Conservation (phyloP, 2,797 vertebrate genomes). For the Brotogeris chrysoptera region DNA sequence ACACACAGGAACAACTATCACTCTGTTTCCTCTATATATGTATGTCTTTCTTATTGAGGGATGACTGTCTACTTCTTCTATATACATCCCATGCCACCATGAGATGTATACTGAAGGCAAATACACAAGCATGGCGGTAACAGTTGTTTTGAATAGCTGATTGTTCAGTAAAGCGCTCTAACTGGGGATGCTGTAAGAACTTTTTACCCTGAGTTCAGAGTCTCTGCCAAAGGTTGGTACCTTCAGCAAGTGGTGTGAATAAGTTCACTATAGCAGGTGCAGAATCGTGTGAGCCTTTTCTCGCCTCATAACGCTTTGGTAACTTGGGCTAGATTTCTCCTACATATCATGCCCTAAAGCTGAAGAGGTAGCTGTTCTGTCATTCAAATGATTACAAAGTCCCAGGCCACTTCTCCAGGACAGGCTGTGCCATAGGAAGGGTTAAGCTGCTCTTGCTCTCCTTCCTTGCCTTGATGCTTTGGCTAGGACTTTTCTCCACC, state of each 20-base stretch:
- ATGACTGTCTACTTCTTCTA: not conserved
- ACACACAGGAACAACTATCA: not conserved
- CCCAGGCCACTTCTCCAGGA: not conserved
- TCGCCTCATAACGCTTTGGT: not conserved
- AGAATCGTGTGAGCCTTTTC: not conserved
- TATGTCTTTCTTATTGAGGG: not conserved
- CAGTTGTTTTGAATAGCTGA: not conserved
- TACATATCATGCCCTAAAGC: not conserved
- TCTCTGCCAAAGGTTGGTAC: not conserved
- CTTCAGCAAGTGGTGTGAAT: not conserved
- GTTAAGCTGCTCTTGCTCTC: not conserved
- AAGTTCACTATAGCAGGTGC: not conserved
- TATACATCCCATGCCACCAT: not conserved
- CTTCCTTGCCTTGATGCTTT: not conserved
- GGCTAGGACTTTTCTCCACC: not conserved
- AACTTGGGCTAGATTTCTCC: not conserved
- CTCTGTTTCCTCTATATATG: not conserved
- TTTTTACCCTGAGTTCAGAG: not conserved
- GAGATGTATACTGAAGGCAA: not conserved
- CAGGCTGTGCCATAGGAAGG: not conserved
- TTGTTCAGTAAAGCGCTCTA: not conserved
- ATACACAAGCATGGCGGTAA: not conserved
- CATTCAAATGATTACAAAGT: not conserved
- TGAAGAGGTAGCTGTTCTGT: not conserved
- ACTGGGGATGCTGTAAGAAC: not conserved